These are phyloP conservation scores for Avahi laniger DNA, from an alignment of 2,797 vertebrate species.

Conservation along the genomic window DNA sequence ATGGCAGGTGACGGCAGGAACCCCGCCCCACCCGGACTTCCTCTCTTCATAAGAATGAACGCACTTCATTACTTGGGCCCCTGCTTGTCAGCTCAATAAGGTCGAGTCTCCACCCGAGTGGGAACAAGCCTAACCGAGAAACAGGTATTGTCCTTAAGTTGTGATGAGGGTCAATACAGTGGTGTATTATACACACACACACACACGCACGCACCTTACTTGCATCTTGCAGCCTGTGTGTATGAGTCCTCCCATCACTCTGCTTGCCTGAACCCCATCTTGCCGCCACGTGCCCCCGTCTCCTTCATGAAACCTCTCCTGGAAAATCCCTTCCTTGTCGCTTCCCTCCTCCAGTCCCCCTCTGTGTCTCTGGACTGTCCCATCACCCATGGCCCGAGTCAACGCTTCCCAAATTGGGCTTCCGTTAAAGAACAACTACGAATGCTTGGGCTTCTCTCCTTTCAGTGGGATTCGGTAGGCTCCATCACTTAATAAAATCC, in stretches of 20 bases:
- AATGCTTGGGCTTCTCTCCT: neutral
- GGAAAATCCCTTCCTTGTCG: neutral
- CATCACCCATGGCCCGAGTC: neutral
- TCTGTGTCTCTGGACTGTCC: neutral
- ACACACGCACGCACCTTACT: neutral
- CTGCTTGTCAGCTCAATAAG: neutral
- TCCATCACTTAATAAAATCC: neutral
- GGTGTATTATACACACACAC: neutral
- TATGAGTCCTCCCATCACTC: neutral
- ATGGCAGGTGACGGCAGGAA: neutral
- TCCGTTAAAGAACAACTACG: neutral
- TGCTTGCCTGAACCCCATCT: neutral
- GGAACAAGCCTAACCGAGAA: neutral
- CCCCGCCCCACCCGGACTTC: neutral
- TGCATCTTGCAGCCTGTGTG: fast-evolving
- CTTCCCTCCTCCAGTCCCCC: neutral
- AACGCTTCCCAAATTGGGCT: neutral
- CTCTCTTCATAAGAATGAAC: neutral
- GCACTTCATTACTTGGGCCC: neutral
- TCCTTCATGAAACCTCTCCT: neutral
- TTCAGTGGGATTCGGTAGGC: too few relatives aligned
- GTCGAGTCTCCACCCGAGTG: neutral
- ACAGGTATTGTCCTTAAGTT: neutral
- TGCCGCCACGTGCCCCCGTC: neutral
- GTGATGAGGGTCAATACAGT: neutral